Evolutionary conservation across 2,113 vertebrate genomes (phyloP), one percentile per base, ranked within the genome.

Genomic region (Protomyctophum bolini): DNA sequence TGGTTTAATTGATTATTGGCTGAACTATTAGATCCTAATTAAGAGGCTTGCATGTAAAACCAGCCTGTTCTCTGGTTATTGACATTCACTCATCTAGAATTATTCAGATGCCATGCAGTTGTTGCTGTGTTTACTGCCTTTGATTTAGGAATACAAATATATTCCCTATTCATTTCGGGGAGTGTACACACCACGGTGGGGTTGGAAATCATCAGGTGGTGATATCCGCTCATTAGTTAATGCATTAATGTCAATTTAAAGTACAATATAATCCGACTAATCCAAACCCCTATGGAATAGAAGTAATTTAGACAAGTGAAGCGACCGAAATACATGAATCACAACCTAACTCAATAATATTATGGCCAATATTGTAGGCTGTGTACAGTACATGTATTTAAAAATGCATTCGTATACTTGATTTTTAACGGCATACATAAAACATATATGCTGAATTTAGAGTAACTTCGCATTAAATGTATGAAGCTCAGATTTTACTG

Each of bases 1-100:
- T 86, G 70, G 81, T 63, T 47, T 72, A 83, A 93, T 92, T 91
- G 93, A 94, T 94, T 89, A 89, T 70, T 69, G 74, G 81, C 80
- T 56, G 77, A 85, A 86, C 88, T 85, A 91, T 91, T 87, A 86
- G 80, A 80, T 72, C 80, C 83, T 73, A 86, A 87, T 91, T 86
- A 90, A 80, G 80, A 71, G 71, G 79, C 61, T 28, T 79, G 66
- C 81, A 68, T 73, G 83, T 84, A 87, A 84, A 76, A 75, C 47
- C 68, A 86, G 77, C 74, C 80, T 88, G 70, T 62, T 83, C 76
- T 61, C 80, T 84, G 89, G 91, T 92, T 80, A 83, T 83, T 68
- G 68, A 72, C 74, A 72, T 49, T 3, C 66, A 63, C 70, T 12
- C 74, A 41, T 41, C 33, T 41, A 41, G 33, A 4, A 41, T n/a